Evolutionary conservation across 2,888 invertebrate genomes (phyloP), one percentile per base, ranked within the genome.

Genomic region (Tiliacea aurago): DNA sequence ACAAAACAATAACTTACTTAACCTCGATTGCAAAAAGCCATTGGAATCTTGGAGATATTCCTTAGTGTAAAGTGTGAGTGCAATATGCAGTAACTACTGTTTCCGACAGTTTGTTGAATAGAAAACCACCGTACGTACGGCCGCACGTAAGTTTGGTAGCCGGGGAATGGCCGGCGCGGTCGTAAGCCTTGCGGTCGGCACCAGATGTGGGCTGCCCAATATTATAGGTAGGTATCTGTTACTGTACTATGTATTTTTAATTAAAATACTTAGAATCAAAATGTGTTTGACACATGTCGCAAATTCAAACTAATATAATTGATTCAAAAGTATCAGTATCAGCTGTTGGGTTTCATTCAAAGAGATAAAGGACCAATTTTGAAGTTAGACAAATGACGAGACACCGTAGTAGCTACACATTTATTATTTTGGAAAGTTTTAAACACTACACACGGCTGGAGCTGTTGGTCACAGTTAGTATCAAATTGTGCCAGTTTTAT

Each of bases 41-140:
- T 80, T 45, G n/a, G 45, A 53, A 69, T 56, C 61, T 53, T 53
- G 43, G 15, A 53, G 62, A 72, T 70, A 62, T 71, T 72, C 65
- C 49, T 55, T 41, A 76, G 62, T 67, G 64, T 70, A 64, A 75
- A 83, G 76, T 78, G 81, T 47, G 73, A 76, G 67, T 55, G 81
- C 88, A 89, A 89, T 89, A 88, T 87, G 86, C 83, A 88, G 83
- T 89, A 87, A 89, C 83, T 87, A 89, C 74, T 86, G 83, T 70
- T 49, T 75, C 61, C 67, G 86, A 83, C 86, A 86, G 81, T 83
- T 77, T 73, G 76, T 59, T 80, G 75, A 70, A 86, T 86, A 77
- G 86, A 80, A 85, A 85, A 70, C 83, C 73, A 56, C 76, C 61
- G 72, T 43, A 75, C 61, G 72, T 43, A 75, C 51, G 66, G 70